These are phyloP conservation scores for Marcusenius ussheri DNA, from an alignment of 2,113 vertebrate genomes.

Conservation along the genomic window DNA sequence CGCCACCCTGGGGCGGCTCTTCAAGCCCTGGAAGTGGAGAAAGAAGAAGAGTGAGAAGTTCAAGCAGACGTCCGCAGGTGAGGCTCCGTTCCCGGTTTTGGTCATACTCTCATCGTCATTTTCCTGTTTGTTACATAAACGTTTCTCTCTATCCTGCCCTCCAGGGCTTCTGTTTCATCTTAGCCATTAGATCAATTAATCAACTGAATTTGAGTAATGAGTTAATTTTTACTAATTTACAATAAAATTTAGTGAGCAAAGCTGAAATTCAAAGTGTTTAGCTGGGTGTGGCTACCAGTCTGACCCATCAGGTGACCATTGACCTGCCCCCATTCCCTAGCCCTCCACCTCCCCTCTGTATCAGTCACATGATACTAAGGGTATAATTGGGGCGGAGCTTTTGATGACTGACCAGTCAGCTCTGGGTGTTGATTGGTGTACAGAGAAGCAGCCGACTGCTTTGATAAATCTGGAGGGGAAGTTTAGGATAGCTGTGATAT, in stretches of 20 bases:
- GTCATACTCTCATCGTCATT: background rate
- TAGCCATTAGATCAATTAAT: background rate
- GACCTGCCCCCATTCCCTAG: background rate
- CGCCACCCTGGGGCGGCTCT: constrained; percentile 85
- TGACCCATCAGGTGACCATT: background rate
- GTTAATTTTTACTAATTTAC: background rate
- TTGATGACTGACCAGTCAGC: background rate
- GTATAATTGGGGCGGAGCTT: background rate
- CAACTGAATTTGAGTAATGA: background rate
- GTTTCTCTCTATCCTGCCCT: background rate
- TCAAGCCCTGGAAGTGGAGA: constrained; percentile 99
- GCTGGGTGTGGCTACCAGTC: background rate
- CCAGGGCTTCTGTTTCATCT: background rate
- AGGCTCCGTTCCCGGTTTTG: constrained; percentile 15
- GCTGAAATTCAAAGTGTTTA: background rate
- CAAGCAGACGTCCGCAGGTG: constrained; percentile 96
- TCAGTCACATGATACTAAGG: background rate
- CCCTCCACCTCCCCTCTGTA: background rate
- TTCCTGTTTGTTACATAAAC: background rate
- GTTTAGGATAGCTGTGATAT: background rate
- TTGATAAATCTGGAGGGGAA: background rate
- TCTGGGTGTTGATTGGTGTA: background rate
- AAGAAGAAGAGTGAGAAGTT: constrained; percentile 99
- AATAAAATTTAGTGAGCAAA: background rate
- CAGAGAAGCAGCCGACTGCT: background rate